phyloP scores from a whole-genome alignment of 2,113 vertebrate genomes.

The Muscicapa adusta region DNA sequence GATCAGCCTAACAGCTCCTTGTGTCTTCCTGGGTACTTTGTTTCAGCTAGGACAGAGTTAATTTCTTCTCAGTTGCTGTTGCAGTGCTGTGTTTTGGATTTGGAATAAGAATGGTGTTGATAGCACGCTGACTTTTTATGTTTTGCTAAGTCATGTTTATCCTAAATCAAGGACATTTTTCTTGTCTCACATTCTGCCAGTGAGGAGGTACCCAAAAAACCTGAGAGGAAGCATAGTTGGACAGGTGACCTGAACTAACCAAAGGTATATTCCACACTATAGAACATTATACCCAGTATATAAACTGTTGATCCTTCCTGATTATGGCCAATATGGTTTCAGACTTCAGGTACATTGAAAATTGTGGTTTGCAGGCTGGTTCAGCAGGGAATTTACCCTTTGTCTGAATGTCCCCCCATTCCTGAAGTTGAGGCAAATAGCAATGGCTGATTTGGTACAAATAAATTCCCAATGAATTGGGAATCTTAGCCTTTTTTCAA shows the following conservation, averaged over 20 bases:
- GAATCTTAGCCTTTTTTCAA: background rate
- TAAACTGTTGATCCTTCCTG: background rate
- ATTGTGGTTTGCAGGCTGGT: background rate
- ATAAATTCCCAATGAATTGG: background rate
- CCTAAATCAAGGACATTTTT: background rate
- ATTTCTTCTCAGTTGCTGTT: background rate
- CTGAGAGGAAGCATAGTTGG: background rate
- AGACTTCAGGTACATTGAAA: background rate
- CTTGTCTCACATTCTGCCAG: background rate
- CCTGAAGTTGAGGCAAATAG: background rate
- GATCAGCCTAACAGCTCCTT: background rate
- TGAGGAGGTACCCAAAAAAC: background rate
- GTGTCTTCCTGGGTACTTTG: background rate
- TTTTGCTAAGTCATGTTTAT: background rate
- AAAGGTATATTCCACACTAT: background rate
- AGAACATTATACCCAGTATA: background rate
- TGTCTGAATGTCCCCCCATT: background rate
- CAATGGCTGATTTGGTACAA: background rate
- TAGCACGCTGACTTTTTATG: background rate
- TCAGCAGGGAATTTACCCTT: background rate
- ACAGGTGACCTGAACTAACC: background rate
- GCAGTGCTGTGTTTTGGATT: background rate
- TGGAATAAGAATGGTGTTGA: background rate
- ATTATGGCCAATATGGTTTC: background rate
- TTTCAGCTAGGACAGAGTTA: background rate